A percentile compares a stretch with the other conserved stretches of the same genome.
These are phyloP conservation scores for Trachelus troglodyta DNA, from an alignment of 2,888 invertebrate genomes.

Conservation along the genomic window DNA sequence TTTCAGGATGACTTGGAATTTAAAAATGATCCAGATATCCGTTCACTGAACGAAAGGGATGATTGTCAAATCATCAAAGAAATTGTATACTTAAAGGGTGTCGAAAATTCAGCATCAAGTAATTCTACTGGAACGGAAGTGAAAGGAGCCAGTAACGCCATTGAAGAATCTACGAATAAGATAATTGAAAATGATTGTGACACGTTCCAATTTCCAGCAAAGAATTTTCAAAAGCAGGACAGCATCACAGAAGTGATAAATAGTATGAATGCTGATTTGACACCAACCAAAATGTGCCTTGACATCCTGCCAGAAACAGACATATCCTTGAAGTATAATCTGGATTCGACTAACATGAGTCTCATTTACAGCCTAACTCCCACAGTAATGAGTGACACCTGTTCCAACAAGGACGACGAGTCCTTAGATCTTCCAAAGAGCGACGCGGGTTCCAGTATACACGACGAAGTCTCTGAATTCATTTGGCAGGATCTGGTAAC, in stretches of 20 bases:
- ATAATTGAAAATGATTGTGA: no score
- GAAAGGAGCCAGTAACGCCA: no score
- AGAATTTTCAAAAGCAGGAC: constrained; percentile 28
- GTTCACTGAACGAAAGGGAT: background rate
- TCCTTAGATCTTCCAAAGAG: no score
- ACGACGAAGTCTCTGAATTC: constrained; percentile 19
- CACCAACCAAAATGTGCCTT: constrained; percentile 36
- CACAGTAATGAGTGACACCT: constrained; percentile 14
- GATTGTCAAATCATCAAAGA: background rate
- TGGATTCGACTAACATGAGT: constrained; percentile 49
- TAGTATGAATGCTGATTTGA: constrained; percentile 42
- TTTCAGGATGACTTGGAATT: background rate
- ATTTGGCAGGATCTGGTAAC: constrained; percentile 30
- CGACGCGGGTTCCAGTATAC: constrained; percentile 5
- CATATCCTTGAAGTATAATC: constrained; percentile 49
- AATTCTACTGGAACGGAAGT: no score
- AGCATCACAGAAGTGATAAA: constrained; percentile 48
- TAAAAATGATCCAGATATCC: no score
- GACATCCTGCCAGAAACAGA: constrained; percentile 39
- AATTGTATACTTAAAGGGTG: no score
- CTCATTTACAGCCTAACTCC: constrained; percentile 57
- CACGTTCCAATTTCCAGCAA: no score
- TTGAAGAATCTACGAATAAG: no score
- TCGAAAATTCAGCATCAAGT: no score
- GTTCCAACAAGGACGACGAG: no score